phyloP scores from a whole-genome alignment of 2,113 vertebrate species.

The Carassius auratus region DNA sequence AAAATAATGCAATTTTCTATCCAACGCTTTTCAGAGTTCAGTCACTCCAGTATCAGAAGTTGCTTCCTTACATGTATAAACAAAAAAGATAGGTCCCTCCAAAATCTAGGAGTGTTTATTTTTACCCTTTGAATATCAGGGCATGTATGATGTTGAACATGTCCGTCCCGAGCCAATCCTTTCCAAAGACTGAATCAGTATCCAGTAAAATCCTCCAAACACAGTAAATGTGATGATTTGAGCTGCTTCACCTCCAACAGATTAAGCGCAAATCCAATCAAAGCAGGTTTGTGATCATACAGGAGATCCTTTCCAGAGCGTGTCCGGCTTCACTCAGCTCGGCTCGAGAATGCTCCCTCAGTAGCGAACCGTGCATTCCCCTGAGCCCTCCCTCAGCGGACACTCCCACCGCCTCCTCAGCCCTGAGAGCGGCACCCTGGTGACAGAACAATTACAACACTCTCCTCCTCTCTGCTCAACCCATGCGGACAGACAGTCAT shows the following conservation, averaged over 20 bases:
- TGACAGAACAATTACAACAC: slow-evolving; percentile 18
- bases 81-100: neutral
- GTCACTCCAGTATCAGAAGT: neutral
- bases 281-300: neutral
- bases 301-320: slow-evolving; percentile 19
- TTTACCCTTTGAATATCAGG: neutral
- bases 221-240: neutral
- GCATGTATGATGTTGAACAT: neutral
- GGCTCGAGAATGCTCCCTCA: slow-evolving; percentile 34
- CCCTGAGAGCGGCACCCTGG: neutral
- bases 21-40: neutral
- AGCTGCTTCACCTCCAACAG: neutral
- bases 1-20: slow-evolving; percentile 25
- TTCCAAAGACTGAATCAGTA: slow-evolving; percentile 5
- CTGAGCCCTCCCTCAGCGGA: slow-evolving; percentile 11
- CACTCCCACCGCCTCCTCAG: slow-evolving; percentile 35
- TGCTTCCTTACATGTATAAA: neutral
- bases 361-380: slow-evolving; percentile 12
- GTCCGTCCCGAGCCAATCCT: neutral
- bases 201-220: slow-evolving; percentile 37
- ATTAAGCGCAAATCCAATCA: slow-evolving; percentile 28
- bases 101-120: neutral
- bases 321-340: neutral
- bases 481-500: neutral
- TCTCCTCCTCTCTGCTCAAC: slow-evolving; percentile 35